phyloP scores from a whole-genome alignment of 2,888 invertebrate genomes.

The Capitulum mitella region DNA sequence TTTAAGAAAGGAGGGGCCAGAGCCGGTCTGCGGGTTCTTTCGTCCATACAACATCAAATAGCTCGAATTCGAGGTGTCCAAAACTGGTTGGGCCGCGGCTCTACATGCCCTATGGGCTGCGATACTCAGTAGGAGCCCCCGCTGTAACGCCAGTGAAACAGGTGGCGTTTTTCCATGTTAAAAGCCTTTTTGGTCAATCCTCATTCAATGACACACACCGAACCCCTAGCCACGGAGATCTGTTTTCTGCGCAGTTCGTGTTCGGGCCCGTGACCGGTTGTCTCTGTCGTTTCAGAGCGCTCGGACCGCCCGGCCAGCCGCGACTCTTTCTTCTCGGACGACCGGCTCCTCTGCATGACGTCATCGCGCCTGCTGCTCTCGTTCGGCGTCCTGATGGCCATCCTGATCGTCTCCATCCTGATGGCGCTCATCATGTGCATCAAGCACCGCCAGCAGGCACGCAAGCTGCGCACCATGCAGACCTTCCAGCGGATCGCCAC shows the following conservation, averaged over 20 bases:
- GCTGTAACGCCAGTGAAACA: too few relatives aligned
- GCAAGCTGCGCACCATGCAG: neutral
- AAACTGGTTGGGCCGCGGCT: too few relatives aligned
- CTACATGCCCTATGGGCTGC: too few relatives aligned
- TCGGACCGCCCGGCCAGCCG: neutral
- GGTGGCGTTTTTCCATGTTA: neutral
- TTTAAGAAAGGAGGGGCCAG: too few relatives aligned
- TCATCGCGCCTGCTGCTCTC: constrained; percentile 68
- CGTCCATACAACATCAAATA: too few relatives aligned
- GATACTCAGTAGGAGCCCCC: too few relatives aligned
- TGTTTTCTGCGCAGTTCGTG: too few relatives aligned
- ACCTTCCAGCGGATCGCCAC: constrained; percentile 13
- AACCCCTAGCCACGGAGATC: neutral
- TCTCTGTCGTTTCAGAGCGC: neutral
- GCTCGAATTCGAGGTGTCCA: too few relatives aligned
- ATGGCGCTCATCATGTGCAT: constrained; percentile 38
- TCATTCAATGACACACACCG: neutral
- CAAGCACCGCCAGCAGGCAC: constrained; percentile 20
- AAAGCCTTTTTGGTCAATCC: neutral
- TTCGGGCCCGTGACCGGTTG: too few relatives aligned
- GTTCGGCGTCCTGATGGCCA: constrained; percentile 62
- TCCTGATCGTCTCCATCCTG: constrained; percentile 60
- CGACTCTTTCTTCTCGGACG: constrained; percentile 27
- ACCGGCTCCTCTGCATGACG: constrained; percentile 58
- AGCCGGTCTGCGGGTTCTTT: too few relatives aligned